Evolutionary conservation across 2,113 vertebrate species (phyloP).

Genomic region (Cricetomys ansorgei): DNA sequence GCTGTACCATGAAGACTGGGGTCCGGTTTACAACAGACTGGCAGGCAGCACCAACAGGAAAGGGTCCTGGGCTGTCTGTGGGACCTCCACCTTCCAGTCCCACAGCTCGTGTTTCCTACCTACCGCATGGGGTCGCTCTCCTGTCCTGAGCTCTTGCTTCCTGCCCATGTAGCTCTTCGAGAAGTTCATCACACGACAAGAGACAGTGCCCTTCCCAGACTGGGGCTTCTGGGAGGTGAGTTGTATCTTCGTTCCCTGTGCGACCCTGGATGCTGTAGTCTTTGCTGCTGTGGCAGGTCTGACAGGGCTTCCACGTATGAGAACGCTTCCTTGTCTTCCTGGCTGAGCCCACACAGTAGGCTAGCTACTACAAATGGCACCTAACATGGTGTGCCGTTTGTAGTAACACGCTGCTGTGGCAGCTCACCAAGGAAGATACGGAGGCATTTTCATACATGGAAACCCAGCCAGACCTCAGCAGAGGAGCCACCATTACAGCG

Average conservation of each 20-base stretch:
- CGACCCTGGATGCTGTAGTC: neutral
- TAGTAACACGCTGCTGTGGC: too few relatives aligned
- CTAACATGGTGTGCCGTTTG: too few relatives aligned
- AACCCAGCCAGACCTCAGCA: too few relatives aligned
- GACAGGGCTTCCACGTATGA: too few relatives aligned
- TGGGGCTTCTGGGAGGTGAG: neutral
- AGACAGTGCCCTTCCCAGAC: neutral
- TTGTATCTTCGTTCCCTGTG: neutral
- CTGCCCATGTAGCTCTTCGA: neutral
- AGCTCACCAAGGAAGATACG: too few relatives aligned
- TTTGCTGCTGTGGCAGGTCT: too few relatives aligned
- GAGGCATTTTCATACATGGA: too few relatives aligned
- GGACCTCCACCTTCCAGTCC: neutral
- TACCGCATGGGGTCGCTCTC: neutral
- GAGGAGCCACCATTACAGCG: too few relatives aligned
- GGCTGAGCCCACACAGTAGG: too few relatives aligned
- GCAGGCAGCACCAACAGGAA: neutral
- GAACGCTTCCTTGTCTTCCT: too few relatives aligned
- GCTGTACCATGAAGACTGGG: neutral
- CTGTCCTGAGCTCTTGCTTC: neutral
- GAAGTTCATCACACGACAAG: neutral
- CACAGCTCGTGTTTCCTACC: neutral
- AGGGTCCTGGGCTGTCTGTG: neutral
- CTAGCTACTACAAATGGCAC: too few relatives aligned
- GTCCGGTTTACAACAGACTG: neutral